These are phyloP conservation scores for Rhinella marina DNA, from an alignment of 2,797 vertebrate genomes.

Conservation along the genomic window DNA sequence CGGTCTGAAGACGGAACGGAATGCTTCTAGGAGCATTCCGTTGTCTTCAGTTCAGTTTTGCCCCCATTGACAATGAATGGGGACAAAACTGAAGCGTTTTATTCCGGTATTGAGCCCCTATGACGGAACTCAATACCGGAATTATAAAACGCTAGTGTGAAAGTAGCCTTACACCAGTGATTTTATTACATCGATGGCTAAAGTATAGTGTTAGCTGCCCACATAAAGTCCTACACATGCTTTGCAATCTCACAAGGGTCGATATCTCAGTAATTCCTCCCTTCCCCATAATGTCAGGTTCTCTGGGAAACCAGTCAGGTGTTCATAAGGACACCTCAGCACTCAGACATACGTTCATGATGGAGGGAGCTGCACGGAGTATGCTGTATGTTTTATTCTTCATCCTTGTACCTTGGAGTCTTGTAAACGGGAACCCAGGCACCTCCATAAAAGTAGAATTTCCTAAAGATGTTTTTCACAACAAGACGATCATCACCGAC, in stretches of 20 bases:
- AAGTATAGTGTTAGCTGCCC: too few species aligned
- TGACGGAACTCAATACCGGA: too few species aligned
- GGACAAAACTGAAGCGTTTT: too few species aligned
- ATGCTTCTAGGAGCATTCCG: too few species aligned
- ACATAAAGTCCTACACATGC: too few species aligned
- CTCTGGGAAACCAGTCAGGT: constrained; percentile 48
- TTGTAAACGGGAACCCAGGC: background rate
- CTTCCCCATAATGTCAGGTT: background rate
- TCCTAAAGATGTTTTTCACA: constrained; percentile 58
- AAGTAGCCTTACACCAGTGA: too few species aligned
- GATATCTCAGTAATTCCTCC: background rate
- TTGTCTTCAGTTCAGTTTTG: too few species aligned
- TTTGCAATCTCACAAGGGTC: background rate
- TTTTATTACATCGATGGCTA: too few species aligned
- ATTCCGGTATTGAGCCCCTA: too few species aligned
- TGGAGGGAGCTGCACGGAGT: background rate
- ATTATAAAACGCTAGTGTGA: too few species aligned
- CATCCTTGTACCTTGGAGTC: constrained; percentile 28
- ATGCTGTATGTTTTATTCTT: constrained; percentile 15
- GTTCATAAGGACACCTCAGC: constrained; percentile 47
- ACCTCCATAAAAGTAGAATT: background rate
- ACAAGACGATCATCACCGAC: constrained; percentile 61
- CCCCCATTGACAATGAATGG: too few species aligned
- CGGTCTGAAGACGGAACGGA: too few species aligned
- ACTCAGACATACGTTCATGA: background rate